Evolutionary conservation across 2,113 vertebrate genomes (phyloP), one percentile per base, ranked within the genome.

Genomic region (Paradoxurus hermaphroditus): DNA sequence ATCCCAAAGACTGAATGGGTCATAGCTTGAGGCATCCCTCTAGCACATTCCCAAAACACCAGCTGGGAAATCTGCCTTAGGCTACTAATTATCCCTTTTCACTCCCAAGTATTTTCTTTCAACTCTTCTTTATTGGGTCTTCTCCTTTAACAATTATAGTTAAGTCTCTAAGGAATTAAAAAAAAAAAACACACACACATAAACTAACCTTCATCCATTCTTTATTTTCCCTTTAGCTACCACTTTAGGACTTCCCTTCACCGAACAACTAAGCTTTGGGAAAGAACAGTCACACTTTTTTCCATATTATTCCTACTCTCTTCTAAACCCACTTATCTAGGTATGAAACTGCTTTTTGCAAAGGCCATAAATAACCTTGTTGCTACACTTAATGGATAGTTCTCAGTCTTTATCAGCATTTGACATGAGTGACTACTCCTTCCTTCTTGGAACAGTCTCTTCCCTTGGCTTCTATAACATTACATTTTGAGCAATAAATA

Each of bases 331-430:
- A 44, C 12, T 62, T 53, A 81, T 75, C 70, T 39, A 59, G 46
- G 72, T 72, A 92, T 89, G 23, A 94, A 78, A 94, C 25, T 59
- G 86, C 36, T 89, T 90, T 94, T 95, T 73, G 29, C 25, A 85
- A 95, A 96, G 53, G 41, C 94, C 86, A 86, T 14, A 77, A 70
- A 91, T 94, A n/a, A 82, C 16, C 18, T 75, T 27, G 46, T n/a
- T 94, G 39, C n/a, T 46, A 4, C 49, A 70, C 72, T 79, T 78
- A 91, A 77, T 84, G 23, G 29, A 6, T 81, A 68, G 21, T 31
- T 68, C 25, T 68, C 41, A 62, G 31, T 82, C 9, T n/a, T 89
- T 53, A 81, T 62, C 21, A 86, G 31, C 65, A 81, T 78, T 91
- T 89, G 56, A 73, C 34, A 79, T 46, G 51, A 62, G 23, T 65